A percentile compares a stretch with the other conserved stretches of the same genome.
These are phyloP conservation scores for Chloromyia formosa DNA, from an alignment of 2,888 invertebrate genomes.

Conservation along the genomic window DNA sequence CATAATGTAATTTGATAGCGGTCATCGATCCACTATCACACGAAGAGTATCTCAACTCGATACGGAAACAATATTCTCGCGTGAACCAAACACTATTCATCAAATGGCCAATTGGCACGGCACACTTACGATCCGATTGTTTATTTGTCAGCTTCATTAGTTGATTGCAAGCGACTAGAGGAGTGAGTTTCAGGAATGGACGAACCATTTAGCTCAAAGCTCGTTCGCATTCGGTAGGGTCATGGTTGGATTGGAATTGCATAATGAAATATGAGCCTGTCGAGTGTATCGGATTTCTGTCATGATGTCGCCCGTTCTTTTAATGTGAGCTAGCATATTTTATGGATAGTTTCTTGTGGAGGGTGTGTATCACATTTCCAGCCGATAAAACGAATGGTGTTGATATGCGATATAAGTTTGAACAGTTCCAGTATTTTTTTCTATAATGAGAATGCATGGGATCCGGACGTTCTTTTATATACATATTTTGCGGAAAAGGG, in stretches of 20 bases:
- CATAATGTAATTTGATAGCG: constrained; percentile 4
- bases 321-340: too few species aligned
- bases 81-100: constrained; percentile 14
- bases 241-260: constrained; percentile 10
- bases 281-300: too few species aligned
- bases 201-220: not conserved
- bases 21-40: constrained; percentile 11
- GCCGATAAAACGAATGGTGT: too few species aligned
- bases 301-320: too few species aligned
- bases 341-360: too few species aligned
- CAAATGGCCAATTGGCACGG: constrained; percentile 9
- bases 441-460: too few species aligned
- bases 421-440: too few species aligned
- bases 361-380: too few species aligned
- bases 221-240: not conserved
- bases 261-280: not conserved
- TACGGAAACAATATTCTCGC: not conserved
- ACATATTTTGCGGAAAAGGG: too few species aligned
- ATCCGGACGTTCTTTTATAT: too few species aligned
- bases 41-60: not conserved
- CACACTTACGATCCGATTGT: constrained; percentile 13
- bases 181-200: not conserved
- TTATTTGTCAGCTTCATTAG: constrained; percentile 10
- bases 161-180: not conserved
- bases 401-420: too few species aligned